phyloP scores from a whole-genome alignment of 2,113 vertebrate species.

The Garra rufa region DNA sequence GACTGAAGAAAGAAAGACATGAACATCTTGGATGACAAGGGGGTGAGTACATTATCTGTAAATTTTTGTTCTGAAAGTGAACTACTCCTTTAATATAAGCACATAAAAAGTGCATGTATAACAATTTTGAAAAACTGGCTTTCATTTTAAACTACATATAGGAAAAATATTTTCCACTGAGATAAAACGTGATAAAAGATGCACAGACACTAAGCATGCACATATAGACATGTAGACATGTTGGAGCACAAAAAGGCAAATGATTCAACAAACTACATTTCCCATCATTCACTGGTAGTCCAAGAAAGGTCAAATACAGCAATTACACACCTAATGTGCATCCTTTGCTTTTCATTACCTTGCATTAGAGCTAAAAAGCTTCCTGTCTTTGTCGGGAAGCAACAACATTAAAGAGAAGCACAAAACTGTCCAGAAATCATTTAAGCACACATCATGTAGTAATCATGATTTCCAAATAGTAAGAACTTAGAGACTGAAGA shows the following conservation, averaged over 20 bases:
- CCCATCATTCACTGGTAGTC: neutral
- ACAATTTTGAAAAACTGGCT: neutral
- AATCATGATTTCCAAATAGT: neutral
- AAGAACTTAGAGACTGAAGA: neutral
- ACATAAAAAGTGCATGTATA: neutral
- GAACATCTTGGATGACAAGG: no score
- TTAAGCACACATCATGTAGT: neutral
- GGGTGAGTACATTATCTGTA: no score
- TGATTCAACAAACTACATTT: neutral
- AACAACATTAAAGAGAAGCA: neutral
- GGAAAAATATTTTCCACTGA: neutral
- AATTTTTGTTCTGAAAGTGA: no score
- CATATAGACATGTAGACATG: neutral
- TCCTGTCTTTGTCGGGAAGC: neutral
- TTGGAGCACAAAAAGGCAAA: neutral
- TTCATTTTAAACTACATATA: neutral
- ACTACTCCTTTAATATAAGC: no score
- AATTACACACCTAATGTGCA: constrained; percentile 13
- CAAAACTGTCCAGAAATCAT: neutral
- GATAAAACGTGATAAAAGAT: neutral
- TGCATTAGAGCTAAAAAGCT: constrained; percentile 15
- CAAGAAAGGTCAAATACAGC: constrained; percentile 3
- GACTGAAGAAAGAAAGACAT: no score
- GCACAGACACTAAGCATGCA: neutral
- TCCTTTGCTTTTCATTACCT: constrained; percentile 8